A percentile compares a stretch with the other conserved stretches of the same genome.
These are phyloP conservation scores for Synchiropus splendidus DNA, from an alignment of 2,113 vertebrate species.

Conservation along the genomic window DNA sequence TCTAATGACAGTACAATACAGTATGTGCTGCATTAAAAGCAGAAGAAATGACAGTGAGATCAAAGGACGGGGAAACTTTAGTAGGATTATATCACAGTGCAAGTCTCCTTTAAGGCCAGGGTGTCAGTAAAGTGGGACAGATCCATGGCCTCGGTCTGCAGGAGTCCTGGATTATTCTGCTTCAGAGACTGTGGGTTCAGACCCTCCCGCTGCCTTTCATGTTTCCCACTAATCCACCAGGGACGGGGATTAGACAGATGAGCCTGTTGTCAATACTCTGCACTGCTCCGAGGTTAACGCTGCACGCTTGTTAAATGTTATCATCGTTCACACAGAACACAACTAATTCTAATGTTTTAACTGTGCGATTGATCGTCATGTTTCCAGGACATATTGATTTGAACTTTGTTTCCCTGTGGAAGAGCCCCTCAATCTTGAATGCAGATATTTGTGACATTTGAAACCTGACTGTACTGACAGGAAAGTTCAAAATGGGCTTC, in stretches of 20 bases:
- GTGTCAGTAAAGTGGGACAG: conserved; percentile 9
- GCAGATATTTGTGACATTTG: too few relatives aligned
- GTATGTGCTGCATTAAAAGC: too few relatives aligned
- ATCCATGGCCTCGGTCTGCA: conserved; percentile 28
- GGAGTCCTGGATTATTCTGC: conserved; percentile 32
- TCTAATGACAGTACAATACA: too few relatives aligned
- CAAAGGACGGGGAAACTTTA: too few relatives aligned
- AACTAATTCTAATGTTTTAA: conserved; percentile 1
- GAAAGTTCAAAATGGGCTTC: too few relatives aligned
- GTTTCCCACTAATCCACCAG: conserved; percentile 44
- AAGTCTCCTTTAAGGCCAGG: not conserved
- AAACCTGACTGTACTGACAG: too few relatives aligned
- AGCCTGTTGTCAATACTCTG: conserved; percentile 29
- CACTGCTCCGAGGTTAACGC: conserved; percentile 13
- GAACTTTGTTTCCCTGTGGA: too few relatives aligned
- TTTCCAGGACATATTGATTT: too few relatives aligned
- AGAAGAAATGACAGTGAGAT: not conserved
- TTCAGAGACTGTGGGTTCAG: conserved; percentile 20
- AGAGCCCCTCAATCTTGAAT: too few relatives aligned
- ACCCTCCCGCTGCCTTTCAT: conserved; percentile 32
- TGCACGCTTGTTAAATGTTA: conserved; percentile 12
- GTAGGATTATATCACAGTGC: too few relatives aligned
- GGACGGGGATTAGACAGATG: conserved; percentile 43
- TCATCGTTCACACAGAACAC: conserved; percentile 4
- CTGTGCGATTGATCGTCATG: too few relatives aligned